Evolutionary conservation across 2,888 invertebrate species (phyloP).

Genomic region (Lasioglossum calceatum): DNA sequence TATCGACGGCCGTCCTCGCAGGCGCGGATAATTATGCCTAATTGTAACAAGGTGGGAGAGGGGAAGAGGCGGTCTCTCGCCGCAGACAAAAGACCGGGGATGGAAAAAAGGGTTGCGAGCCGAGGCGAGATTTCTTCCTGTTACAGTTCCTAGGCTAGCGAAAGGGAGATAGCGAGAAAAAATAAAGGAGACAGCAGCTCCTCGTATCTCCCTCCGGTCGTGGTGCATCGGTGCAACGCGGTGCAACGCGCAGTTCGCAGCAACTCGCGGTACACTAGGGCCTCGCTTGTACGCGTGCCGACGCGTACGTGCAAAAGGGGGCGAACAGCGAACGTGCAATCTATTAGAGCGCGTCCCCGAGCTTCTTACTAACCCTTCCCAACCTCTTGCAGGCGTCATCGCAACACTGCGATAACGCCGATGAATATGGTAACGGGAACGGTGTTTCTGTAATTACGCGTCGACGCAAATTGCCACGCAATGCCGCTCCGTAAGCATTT

Average conservation of each 20-base stretch:
- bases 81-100: conserved; percentile 46
- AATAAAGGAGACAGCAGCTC: conserved; percentile 25
- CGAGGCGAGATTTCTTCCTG: conserved; percentile 37
- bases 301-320: conserved; percentile 39
- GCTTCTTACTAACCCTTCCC: conserved; percentile 28
- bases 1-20: conserved; percentile 35
- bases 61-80: conserved; percentile 33
- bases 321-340: conserved; percentile 64
- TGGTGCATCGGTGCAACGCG: conserved; percentile 1
- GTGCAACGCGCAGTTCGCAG: conserved; percentile 18
- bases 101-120: conserved; percentile 26
- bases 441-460: conserved; percentile 48
- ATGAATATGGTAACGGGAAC: conserved; percentile 62
- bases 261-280: neutral
- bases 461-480: conserved; percentile 35
- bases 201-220: neutral
- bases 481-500: conserved; percentile 16
- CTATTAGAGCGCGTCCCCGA: conserved; percentile 72
- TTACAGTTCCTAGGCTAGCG: conserved; percentile 26
- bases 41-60: conserved; percentile 62
- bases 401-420: conserved; percentile 46
- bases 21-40: conserved; percentile 67
- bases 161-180: neutral
- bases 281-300: conserved; percentile 22
- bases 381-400: conserved; percentile 30